Base-by-base conservation (phyloP, 2,113 vertebrate genomes). In the Paedocypris sp. region DNA sequence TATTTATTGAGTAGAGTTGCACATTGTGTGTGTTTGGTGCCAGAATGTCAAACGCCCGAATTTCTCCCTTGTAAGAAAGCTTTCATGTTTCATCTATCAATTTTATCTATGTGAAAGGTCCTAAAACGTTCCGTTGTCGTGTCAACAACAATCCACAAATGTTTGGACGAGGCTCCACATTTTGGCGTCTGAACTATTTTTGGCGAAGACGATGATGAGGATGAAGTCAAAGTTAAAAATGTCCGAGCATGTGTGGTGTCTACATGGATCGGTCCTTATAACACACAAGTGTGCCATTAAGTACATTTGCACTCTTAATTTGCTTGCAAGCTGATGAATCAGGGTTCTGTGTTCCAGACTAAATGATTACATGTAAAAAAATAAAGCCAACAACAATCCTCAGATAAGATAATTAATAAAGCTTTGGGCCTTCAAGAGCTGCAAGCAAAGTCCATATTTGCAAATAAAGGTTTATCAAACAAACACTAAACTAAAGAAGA, bases 141-240 rank as follows among this genome's bases (percentile, higher is more conserved):
- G 33, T 38, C 26, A 56, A 56, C 23, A 19, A 41, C 7, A 7
- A 0, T 12, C 9, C 3, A 29, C 5, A 28, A 41, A 56, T 23
- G 4, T 13, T 18, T 41, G 16, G 52, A 56, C 29, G 10, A 54
- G 35, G 15, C 15, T 29, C 23, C 12, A 12, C 15, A n/a, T 56
- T 28, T 28, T 41, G 15, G 26, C 35, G 26, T 54, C 39, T 25
- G n/a, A 11, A 10, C 43, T 62, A 70, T 70, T 70, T 28, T n/a
- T 50, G 62, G 58, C n/a, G n/a, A n/a, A n/a, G n/a, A n/a, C n/a
- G n/a, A 41, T 22, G 43, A n/a, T 62, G 58, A 29, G 41, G 31
- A 69, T 54, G 45, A 54, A 56, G 60, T 56, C 39, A 39, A 50
- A 38, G 29, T 36, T 43, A 25, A 35, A 29, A 28, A 60, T 50